These are phyloP conservation scores for Sebastiscus albofasciatus DNA, from an alignment of 2,797 vertebrate genomes.

Conservation along the genomic window DNA sequence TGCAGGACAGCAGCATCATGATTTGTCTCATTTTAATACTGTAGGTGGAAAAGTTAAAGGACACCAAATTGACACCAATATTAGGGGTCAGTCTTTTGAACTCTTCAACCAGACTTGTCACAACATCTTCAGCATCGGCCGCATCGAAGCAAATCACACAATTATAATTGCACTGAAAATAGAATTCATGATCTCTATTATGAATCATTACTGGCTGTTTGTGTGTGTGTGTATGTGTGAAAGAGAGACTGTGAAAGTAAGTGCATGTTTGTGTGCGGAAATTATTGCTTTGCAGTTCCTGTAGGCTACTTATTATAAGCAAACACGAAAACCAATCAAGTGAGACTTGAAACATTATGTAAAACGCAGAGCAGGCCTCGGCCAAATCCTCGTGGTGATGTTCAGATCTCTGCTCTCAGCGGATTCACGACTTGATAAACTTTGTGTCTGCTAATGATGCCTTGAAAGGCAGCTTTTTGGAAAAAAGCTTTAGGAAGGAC, in stretches of 20 bases:
- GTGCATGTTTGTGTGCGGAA: not conserved
- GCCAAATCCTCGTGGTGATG: constrained; percentile 27
- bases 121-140: constrained; percentile 9
- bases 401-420: constrained; percentile 10
- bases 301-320: constrained; percentile 54
- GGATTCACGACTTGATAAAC: constrained; percentile 24
- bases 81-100: not conserved
- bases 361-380: constrained; percentile 3
- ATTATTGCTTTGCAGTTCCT: constrained; percentile 44
- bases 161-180: constrained; percentile 33
- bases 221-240: not conserved
- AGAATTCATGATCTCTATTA: constrained; percentile 31
- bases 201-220: constrained; percentile 33
- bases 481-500: constrained; percentile 1
- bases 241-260: not conserved
- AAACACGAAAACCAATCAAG: constrained; percentile 64
- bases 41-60: not conserved
- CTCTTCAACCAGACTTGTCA: not conserved
- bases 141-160: constrained; percentile 20
- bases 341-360: constrained; percentile 50
- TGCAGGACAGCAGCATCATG: not conserved
- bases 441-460: constrained; percentile 50
- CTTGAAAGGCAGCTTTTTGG: constrained; percentile 37
- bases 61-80: not conserved
- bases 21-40: not conserved